Base-by-base conservation (phyloP, 2,888 invertebrate genomes). In the Gordius sp. region DNA sequence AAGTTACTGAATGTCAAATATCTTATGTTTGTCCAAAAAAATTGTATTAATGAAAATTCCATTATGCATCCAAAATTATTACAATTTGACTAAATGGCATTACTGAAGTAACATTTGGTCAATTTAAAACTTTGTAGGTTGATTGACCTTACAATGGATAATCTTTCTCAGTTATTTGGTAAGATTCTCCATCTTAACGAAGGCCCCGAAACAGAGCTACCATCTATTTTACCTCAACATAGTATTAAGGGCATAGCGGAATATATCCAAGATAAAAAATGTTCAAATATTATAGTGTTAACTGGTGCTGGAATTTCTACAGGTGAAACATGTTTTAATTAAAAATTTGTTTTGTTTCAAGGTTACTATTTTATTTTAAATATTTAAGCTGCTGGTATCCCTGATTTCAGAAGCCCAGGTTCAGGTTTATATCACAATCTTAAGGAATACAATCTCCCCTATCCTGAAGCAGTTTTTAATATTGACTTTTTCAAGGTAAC, bases 271-370 rank as follows among this genome's bases (percentile, higher is more conserved):
- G 64, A 62, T 60, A 63, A 64, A 25, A 64, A 65, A 61, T 67
- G 65, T 59, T 78, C 78, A 67, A 84, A 83, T 64, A 77, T 91
- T 58, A 79, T 91, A 59, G 85, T 85, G 1, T 78, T 93, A 78
- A 80, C 85, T 60, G 91, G 91, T 60, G 91, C 91, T 62, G 91
- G 91, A 56, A 86, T 93, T 65, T 89, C 87, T 1, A 93, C 91
- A 54, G 81, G 85, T 85, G 39, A 33, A 13, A 33, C 8, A 33
- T 13, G n/a, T 33, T 33, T 33, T 33, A 13, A 33, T 13, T 13
- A 33, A 13, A n/a, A 33, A 33, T 33, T 13, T 33, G 8, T 33
- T 13, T 33, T 33, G n/a, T 13, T 33, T 33, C 8, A 33, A 33
- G n/a, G n/a, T n/a, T n/a, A 33, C 8, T 13, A 33, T 13, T 8